Percentiles rank a stretch among this genome's conserved stretches.
These are phyloP conservation scores for Sicus ferrugineus DNA, from an alignment of 2,888 invertebrate species.

Conservation along the genomic window DNA sequence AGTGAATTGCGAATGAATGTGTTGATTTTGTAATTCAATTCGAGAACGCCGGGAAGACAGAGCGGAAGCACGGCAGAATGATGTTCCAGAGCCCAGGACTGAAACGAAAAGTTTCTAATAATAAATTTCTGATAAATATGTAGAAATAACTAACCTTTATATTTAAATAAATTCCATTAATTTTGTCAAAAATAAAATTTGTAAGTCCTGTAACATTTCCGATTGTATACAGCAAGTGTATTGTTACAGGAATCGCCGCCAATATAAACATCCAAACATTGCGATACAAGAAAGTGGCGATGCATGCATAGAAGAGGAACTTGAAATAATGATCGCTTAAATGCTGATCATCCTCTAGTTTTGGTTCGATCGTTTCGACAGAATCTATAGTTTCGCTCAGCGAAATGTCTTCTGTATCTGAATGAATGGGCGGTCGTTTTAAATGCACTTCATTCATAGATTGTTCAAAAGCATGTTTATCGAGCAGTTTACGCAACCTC, in stretches of 20 bases:
- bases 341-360: slow-evolving; percentile 59
- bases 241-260: slow-evolving; percentile 74
- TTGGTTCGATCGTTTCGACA: slow-evolving; percentile 49
- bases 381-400: slow-evolving; percentile 56
- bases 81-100: slow-evolving; percentile 67
- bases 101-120: slow-evolving; percentile 46
- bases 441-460: slow-evolving; percentile 60
- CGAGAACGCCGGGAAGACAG: slow-evolving; percentile 79
- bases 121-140: neutral
- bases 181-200: slow-evolving; percentile 51
- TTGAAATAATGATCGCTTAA: slow-evolving; percentile 78
- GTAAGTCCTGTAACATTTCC: slow-evolving; percentile 58
- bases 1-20: slow-evolving; percentile 70
- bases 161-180: slow-evolving; percentile 48
- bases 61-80: slow-evolving; percentile 76
- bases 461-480: slow-evolving; percentile 56
- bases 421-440: slow-evolving; percentile 46
- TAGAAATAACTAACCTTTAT: slow-evolving; percentile 44
- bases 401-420: slow-evolving; percentile 57
- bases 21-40: slow-evolving; percentile 74
- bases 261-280: slow-evolving; percentile 84
- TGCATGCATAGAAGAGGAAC: slow-evolving; percentile 80
- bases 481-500: slow-evolving; percentile 54
- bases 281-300: slow-evolving; percentile 85
- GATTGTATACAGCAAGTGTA: slow-evolving; percentile 55